These are phyloP conservation scores for Unio delphinus DNA, from an alignment of 2,888 invertebrate species.

Conservation along the genomic window DNA sequence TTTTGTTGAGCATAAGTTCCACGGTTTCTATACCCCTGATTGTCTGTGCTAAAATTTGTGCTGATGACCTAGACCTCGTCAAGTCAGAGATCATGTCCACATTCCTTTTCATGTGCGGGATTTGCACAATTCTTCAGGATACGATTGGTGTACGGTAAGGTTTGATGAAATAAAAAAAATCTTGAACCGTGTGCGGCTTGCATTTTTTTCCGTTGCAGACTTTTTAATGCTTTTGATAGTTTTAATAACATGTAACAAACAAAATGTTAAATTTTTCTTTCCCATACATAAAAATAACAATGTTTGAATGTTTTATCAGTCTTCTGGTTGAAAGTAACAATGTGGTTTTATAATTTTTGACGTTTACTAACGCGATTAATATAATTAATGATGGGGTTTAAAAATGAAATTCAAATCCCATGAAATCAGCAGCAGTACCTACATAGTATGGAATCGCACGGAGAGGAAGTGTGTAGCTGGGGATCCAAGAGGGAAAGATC, in stretches of 20 bases:
- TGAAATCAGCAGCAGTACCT: too few species aligned
- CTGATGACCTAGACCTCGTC: slow-evolving; percentile 50
- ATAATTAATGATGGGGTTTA: too few species aligned
- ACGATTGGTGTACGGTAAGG: slow-evolving; percentile 57
- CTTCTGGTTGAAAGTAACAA: too few species aligned
- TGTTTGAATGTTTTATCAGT: too few species aligned
- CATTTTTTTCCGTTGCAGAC: neutral
- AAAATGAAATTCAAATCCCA: too few species aligned
- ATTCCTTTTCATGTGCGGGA: slow-evolving; percentile 62
- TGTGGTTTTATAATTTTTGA: too few species aligned
- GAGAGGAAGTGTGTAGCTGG: too few species aligned
- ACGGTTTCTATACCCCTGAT: slow-evolving; percentile 61
- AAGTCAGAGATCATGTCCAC: slow-evolving; percentile 60
- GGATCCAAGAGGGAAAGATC: too few species aligned
- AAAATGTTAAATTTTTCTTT: neutral
- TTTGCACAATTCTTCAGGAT: slow-evolving; percentile 58
- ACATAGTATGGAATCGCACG: too few species aligned
- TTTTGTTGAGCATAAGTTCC: slow-evolving; percentile 55
- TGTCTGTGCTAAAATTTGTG: slow-evolving; percentile 54
- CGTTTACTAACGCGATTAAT: too few species aligned
- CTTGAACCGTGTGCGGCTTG: neutral
- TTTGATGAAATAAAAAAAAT: neutral
- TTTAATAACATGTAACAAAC: neutral
- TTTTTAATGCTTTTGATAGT: neutral
- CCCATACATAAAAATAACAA: too few species aligned